Conservation (phyloP, 2,888 invertebrate species). For the Meandrusa payeni region DNA sequence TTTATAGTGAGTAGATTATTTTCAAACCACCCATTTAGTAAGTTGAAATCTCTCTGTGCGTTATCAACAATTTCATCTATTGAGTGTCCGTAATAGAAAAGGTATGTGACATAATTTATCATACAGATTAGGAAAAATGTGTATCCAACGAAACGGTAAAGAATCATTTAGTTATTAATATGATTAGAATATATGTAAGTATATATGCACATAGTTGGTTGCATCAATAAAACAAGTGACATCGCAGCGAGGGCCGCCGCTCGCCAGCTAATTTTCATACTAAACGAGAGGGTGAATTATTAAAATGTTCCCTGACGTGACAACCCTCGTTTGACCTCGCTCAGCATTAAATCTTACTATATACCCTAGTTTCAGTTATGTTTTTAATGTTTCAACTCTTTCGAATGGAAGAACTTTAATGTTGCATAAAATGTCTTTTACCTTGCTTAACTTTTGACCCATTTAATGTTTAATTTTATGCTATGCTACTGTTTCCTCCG, state of each 20-base stretch:
- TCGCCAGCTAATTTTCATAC: conserved; percentile 76
- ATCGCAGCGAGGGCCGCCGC: conserved; percentile 46
- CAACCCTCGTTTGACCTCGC: conserved; percentile 58
- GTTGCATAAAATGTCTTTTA: conserved; percentile 10
- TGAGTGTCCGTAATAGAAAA: too few relatives aligned
- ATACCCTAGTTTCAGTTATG: conserved; percentile 5
- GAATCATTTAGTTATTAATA: background rate
- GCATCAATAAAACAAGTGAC: conserved; percentile 62
- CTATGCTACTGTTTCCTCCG: background rate
- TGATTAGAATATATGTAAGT: background rate
- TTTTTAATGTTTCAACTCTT: conserved; percentile 9
- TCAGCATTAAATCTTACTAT: conserved; percentile 57
- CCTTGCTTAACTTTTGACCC: conserved; percentile 6
- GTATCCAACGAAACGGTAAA: too few relatives aligned
- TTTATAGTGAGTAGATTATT: too few relatives aligned
- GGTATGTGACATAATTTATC: too few relatives aligned
- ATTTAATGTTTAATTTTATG: conserved; percentile 5
- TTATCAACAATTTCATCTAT: too few relatives aligned
- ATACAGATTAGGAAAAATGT: too few relatives aligned
- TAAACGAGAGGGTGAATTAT: conserved; percentile 77
- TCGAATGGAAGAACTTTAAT: conserved; percentile 9
- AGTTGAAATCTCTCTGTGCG: too few relatives aligned
- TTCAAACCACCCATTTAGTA: too few relatives aligned
- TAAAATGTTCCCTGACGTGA: conserved; percentile 70
- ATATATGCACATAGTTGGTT: conserved; percentile 25